phyloP scores from a whole-genome alignment of 2,113 vertebrate species.

The Notarius lentiginosus region DNA sequence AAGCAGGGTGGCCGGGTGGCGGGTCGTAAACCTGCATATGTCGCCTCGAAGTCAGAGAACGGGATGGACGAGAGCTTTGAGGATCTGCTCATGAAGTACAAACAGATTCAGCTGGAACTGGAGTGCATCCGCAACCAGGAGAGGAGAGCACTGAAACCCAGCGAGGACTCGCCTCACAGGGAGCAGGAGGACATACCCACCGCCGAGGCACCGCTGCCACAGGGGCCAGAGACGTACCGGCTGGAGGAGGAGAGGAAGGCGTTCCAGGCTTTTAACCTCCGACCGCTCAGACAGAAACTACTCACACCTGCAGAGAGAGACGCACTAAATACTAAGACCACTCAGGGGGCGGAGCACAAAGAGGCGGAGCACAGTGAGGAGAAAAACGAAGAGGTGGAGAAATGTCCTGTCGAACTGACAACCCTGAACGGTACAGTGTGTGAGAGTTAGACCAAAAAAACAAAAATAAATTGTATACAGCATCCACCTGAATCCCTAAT shows the following conservation, averaged over 20 bases:
- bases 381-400: too few species aligned
- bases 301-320: conserved; percentile 80
- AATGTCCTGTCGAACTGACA: not conserved
- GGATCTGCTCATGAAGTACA: conserved; percentile 92
- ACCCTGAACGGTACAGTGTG: not conserved
- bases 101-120: conserved; percentile 94
- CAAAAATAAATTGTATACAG: not conserved
- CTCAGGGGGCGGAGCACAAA: conserved; percentile 58
- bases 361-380: not conserved
- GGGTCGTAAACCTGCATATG: conserved; percentile 75
- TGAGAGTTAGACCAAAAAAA: not conserved
- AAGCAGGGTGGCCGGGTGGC: conserved; percentile 78
- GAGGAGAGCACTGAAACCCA: conserved; percentile 81
- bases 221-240: not conserved
- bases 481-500: not conserved
- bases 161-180: conserved; percentile 68
- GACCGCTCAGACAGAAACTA: conserved; percentile 89
- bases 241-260: conserved; percentile 73
- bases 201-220: not conserved
- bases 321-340: conserved; percentile 65
- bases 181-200: conserved; percentile 4
- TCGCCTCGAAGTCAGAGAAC: conserved; percentile 75
- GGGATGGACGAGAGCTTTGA: conserved; percentile 92
- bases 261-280: conserved; percentile 95
- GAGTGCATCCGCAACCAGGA: conserved; percentile 95